Base-by-base conservation (phyloP, 2,797 vertebrate genomes). In the Crypturellus tataupa region DNA sequence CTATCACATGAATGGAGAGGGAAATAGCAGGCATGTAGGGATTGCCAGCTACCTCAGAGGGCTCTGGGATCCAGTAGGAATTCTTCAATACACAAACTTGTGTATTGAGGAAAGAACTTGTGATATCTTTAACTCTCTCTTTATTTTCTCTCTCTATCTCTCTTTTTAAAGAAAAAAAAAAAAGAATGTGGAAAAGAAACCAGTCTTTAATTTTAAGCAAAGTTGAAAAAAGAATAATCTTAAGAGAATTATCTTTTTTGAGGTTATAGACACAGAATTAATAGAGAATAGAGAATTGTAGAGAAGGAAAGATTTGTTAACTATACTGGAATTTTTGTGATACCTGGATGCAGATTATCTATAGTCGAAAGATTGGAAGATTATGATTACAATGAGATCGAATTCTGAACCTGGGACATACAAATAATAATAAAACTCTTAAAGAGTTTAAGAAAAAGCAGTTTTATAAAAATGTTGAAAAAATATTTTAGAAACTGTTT, bases 401-500 rank as follows among this genome's bases (percentile, higher is more conserved):
- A 56, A 81, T 89, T 63, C 65, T 91, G 44, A 86, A 77, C 23
- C 44, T 18, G 39, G 42, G 25, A 55, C 77, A 33, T 58, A 58
- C 77, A 42, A 86, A 80, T 18, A 78, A 70, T n/a, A 64, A 72
- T 69, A 87, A 53, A 51, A 44, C 6, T 65, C 12, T 44, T 40
- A 23, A 56, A 62, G 24, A 80, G 7, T 86, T 65, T 35, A 65
- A 90, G 31, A 56, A 20, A 63, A 59, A 75, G 37, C 2, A 47
- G 6, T 4, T 12, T 64, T 82, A 81, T 40, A 31, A 87, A 86
- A 73, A 59, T 51, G 35, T 89, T 63, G 8, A 75, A 24, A 82
- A 93, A 16, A 3, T 49, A 33, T 64, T 95, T 69, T 89, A 93
- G 33, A 90, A 92, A 37, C 27, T 9, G 29, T 71, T 94, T 31